Conservation (phyloP, 1,140 invertebrate genomes). For the Drosophila micromelanica region DNA sequence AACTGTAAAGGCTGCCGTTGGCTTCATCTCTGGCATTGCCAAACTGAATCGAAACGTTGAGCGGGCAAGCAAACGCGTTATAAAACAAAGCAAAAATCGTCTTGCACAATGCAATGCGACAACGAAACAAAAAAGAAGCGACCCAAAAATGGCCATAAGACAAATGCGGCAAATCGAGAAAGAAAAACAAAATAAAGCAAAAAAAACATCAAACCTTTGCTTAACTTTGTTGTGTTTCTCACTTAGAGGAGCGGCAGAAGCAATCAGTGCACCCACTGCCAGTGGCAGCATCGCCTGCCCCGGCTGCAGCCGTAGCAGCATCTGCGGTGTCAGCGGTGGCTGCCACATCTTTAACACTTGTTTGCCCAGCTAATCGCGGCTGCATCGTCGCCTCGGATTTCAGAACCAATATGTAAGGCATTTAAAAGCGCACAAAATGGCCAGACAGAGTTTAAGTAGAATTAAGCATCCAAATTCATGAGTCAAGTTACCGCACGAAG, state of each 20-base stretch:
- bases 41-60: conserved; percentile 18
- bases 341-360: conserved; percentile 76
- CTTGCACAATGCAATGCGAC: conserved; percentile 67
- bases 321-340: conserved; percentile 13
- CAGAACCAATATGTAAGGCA: conserved; percentile 59
- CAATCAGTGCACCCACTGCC: conserved; percentile 66
- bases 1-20: conserved; percentile 7
- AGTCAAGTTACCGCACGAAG: conserved; percentile 68
- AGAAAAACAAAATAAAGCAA: conserved; percentile 14
- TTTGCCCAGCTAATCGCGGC: conserved; percentile 72
- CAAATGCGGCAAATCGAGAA: conserved; percentile 48
- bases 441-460: conserved; percentile 67
- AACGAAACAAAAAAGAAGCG: conserved; percentile 71
- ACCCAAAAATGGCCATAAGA: conserved; percentile 74
- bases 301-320: not conserved
- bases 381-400: conserved; percentile 41
- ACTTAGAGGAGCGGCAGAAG: conserved; percentile 69
- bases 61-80: conserved; percentile 26
- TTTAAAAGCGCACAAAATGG: conserved; percentile 48
- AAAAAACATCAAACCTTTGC: conserved; percentile 29
- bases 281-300: conserved; percentile 2
- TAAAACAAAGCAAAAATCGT: conserved; percentile 45
- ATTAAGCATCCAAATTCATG: conserved; percentile 80
- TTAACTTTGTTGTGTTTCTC: conserved; percentile 58
- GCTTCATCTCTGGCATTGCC: conserved; percentile 1